A percentile compares a stretch with the other conserved stretches of the same genome.
phyloP scores from a whole-genome alignment of 2,888 invertebrate species.

The Sphaerophoria rueppellii region DNA sequence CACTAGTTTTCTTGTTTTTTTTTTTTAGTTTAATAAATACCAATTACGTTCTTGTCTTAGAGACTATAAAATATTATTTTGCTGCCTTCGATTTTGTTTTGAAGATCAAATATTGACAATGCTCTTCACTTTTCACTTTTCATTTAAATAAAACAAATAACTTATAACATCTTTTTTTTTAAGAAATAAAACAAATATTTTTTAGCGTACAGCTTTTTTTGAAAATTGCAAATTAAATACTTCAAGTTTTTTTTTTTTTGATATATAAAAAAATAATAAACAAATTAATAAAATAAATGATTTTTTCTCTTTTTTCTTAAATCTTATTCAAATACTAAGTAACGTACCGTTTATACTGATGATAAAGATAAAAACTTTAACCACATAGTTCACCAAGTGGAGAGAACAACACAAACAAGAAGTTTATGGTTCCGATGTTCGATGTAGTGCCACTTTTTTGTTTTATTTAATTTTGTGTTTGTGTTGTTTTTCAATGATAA shows the following conservation, averaged over 20 bases:
- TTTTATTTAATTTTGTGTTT: slow-evolving; percentile 39
- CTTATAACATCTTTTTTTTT: background rate
- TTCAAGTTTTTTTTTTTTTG: slow-evolving; percentile 16
- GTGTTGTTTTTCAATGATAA: slow-evolving; percentile 48
- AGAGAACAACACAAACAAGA: slow-evolving; percentile 41
- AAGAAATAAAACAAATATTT: slow-evolving; percentile 7
- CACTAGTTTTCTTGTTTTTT: slow-evolving; percentile 57
- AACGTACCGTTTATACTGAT: slow-evolving; percentile 79
- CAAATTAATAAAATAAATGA: slow-evolving; percentile 28
- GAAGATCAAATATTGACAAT: slow-evolving; percentile 31
- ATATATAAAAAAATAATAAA: slow-evolving; percentile 29
- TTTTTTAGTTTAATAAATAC: slow-evolving; percentile 64
- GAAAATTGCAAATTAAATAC: slow-evolving; percentile 69
- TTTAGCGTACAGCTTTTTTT: slow-evolving; percentile 63
- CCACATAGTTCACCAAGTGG: slow-evolving; percentile 48
- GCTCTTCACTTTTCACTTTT: background rate
- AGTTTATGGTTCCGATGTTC: slow-evolving; percentile 55
- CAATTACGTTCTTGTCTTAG: slow-evolving; percentile 69
- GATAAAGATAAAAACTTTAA: slow-evolving; percentile 71
- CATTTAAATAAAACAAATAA: slow-evolving; percentile 22
- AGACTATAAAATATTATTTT: slow-evolving; percentile 72
- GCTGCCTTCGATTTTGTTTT: slow-evolving; percentile 48
- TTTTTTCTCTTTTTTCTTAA: slow-evolving; percentile 31
- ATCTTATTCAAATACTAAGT: slow-evolving; percentile 77
- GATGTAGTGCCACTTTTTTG: slow-evolving; percentile 50